phyloP scores from a whole-genome alignment of 2,113 vertebrate species.

The Chaetorhynchus papuensis region DNA sequence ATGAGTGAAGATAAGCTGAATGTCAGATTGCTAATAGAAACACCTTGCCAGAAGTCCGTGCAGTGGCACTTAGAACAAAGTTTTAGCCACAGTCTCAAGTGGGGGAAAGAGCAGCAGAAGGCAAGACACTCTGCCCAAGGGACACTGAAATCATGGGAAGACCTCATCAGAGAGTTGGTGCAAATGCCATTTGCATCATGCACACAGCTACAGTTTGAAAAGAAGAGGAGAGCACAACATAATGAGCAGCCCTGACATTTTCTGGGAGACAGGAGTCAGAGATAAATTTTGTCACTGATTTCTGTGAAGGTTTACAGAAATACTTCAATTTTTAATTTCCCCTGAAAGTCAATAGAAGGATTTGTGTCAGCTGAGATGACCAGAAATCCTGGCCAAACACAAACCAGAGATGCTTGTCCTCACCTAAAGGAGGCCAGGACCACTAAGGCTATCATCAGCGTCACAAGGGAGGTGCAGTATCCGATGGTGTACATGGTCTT shows the following conservation, averaged over 20 bases:
- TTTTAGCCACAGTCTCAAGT: not conserved
- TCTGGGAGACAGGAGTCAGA: not conserved
- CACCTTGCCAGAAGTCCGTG: not conserved
- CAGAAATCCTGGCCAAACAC: not conserved
- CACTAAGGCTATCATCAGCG: constrained; percentile 77
- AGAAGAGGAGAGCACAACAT: not conserved
- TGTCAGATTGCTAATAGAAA: not conserved
- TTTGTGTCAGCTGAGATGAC: not conserved
- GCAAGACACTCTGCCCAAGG: not conserved
- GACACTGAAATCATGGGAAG: not conserved
- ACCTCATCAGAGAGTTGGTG: not conserved
- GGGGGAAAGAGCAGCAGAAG: not conserved
- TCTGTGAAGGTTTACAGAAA: not conserved
- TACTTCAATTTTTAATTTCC: not conserved
- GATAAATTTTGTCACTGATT: not conserved
- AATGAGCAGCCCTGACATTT: not conserved
- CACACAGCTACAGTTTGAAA: not conserved
- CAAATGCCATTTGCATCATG: not conserved
- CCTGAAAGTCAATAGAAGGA: not conserved
- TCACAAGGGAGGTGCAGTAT: constrained; percentile 84
- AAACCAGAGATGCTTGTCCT: constrained; percentile 3
- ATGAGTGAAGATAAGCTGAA: not conserved
- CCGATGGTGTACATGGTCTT: constrained; percentile 89
- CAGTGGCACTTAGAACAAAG: not conserved
- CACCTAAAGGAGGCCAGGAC: constrained; percentile 86